phyloP scores from a whole-genome alignment of 1,140 invertebrate genomes.

The Drosophila ironensis region DNA sequence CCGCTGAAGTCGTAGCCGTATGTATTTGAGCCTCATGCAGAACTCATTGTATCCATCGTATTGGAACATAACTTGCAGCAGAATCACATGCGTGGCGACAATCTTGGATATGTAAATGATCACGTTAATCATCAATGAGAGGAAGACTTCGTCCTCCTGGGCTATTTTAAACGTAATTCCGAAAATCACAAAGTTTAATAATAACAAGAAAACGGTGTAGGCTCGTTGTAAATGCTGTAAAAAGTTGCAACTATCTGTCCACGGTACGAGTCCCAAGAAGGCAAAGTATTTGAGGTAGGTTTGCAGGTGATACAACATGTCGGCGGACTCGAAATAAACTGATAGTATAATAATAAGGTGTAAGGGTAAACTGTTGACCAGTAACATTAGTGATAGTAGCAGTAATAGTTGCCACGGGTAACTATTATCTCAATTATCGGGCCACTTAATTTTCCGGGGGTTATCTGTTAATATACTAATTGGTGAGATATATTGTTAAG shows the following conservation, averaged over 20 bases:
- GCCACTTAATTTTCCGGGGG: too few species aligned
- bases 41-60: slow-evolving; percentile 42
- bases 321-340: neutral
- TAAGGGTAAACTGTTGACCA: too few species aligned
- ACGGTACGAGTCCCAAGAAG: slow-evolving; percentile 54
- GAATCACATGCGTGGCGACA: slow-evolving; percentile 31
- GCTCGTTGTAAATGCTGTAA: slow-evolving; percentile 33
- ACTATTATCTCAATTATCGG: too few species aligned
- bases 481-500: too few species aligned
- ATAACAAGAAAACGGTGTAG: slow-evolving; percentile 33
- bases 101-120: slow-evolving; percentile 52
- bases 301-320: slow-evolving; percentile 51
- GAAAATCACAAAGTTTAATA: slow-evolving; percentile 11
- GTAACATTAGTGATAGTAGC: too few species aligned
- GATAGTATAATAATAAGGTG: too few species aligned
- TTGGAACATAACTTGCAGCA: slow-evolving; percentile 44
- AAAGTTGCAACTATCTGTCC: slow-evolving; percentile 7
- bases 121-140: slow-evolving; percentile 50
- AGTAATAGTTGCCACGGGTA: too few species aligned
- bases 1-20: slow-evolving; percentile 31
- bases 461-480: too few species aligned
- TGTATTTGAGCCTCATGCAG: slow-evolving; percentile 23
- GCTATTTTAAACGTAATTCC: neutral
- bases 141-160: neutral
- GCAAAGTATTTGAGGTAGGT: slow-evolving; percentile 57